Conservation (phyloP, 2,888 invertebrate genomes). For the Metallyticus violacea region DNA sequence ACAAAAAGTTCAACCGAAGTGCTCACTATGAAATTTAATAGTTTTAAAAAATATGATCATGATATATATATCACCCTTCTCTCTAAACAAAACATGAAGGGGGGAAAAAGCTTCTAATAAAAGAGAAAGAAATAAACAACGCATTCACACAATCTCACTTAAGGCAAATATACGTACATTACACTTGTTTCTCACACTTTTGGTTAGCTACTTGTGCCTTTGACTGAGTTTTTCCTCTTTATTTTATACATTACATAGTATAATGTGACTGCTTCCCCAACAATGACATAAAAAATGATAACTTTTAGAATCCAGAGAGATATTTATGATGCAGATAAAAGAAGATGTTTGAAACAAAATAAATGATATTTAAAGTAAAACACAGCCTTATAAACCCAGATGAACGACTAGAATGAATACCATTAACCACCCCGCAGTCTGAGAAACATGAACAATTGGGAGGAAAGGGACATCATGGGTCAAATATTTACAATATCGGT, state of each 20-base stretch:
- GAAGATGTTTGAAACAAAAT: constrained; percentile 1
- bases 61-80: not conserved
- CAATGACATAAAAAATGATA: not conserved
- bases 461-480: not conserved
- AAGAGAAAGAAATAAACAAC: not conserved
- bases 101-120: not conserved
- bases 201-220: not conserved
- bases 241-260: not conserved
- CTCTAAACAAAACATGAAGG: not conserved
- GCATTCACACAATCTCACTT: not conserved
- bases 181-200: not conserved
- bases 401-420: constrained; percentile 43
- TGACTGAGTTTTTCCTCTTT: not conserved
- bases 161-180: not conserved
- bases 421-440: constrained; percentile 2
- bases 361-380: constrained; percentile 23
- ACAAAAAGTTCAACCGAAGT: not conserved
- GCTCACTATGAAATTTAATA: not conserved
- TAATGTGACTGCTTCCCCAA: not conserved
- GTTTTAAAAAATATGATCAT: not conserved
- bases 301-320: not conserved
- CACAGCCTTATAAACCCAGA: constrained; percentile 40
- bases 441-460: not conserved
- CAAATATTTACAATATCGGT: constrained; percentile 16
- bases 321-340: not conserved